These are phyloP conservation scores for Limnephilus rhombicus DNA, from an alignment of 2,888 invertebrate species.

Conservation along the genomic window DNA sequence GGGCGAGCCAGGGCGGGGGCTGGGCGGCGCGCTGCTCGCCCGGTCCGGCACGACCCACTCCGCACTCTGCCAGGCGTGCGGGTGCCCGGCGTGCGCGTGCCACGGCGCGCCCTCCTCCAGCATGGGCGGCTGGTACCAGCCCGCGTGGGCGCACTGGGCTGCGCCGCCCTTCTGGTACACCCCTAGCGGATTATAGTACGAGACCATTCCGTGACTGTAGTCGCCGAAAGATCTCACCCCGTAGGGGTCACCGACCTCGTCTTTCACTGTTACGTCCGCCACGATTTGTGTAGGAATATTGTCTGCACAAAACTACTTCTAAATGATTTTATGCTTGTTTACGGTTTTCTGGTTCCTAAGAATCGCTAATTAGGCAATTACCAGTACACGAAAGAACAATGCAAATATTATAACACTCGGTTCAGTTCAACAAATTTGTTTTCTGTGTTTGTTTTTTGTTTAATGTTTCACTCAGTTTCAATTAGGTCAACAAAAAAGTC, in stretches of 20 bases:
- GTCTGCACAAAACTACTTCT: not conserved
- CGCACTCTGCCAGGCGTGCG: slow-evolving; percentile 74
- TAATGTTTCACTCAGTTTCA: not conserved
- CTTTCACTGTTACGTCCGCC: slow-evolving; percentile 56
- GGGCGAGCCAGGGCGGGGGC: slow-evolving; percentile 77
- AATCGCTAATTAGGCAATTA: not conserved
- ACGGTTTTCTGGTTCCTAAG: not conserved
- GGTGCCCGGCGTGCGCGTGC: slow-evolving; percentile 65
- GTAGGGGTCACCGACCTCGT: slow-evolving; percentile 50
- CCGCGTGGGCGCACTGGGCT: slow-evolving; percentile 73
- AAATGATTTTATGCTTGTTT: not conserved
- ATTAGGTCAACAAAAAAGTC: not conserved
- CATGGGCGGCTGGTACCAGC: slow-evolving; percentile 71
- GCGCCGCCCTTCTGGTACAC: slow-evolving; percentile 80
- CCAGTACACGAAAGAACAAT: not conserved
- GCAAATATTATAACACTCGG: not conserved
- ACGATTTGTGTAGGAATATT: slow-evolving; percentile 50
- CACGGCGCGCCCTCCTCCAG: slow-evolving; percentile 69
- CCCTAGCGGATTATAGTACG: slow-evolving; percentile 84
- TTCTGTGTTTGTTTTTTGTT: not conserved
- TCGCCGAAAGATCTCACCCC: slow-evolving; percentile 39
- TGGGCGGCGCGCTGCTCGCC: slow-evolving; percentile 77
- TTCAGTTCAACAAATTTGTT: not conserved
- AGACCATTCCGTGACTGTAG: slow-evolving; percentile 78
- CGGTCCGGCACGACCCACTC: slow-evolving; percentile 68